phyloP scores from a whole-genome alignment of 2,113 vertebrate genomes.

The Stegastes partitus region DNA sequence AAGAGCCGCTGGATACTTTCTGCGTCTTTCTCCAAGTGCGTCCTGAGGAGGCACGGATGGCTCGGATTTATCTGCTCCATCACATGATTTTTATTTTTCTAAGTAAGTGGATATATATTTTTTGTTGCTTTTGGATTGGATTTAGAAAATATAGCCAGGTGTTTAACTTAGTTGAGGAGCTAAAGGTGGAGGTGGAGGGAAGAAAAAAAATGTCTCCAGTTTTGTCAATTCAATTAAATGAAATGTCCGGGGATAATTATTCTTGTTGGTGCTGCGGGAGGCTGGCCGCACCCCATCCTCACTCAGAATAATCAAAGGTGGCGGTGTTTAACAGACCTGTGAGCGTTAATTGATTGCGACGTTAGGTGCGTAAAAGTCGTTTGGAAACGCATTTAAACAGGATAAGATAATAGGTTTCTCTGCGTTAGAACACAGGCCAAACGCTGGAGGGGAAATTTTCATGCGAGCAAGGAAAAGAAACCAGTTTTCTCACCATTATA shows the following conservation, averaged over 20 bases:
- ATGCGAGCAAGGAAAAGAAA: background rate
- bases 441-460: background rate
- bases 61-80: constrained; percentile 56
- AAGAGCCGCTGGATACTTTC: constrained; percentile 60
- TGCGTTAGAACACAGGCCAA: background rate
- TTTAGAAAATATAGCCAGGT: too few relatives aligned
- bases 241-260: constrained; percentile 63
- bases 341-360: constrained; percentile 49
- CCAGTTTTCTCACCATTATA: background rate
- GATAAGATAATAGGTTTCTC: constrained; percentile 40
- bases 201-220: constrained; percentile 38
- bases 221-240: constrained; percentile 64
- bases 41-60: constrained; percentile 45
- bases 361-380: constrained; percentile 32
- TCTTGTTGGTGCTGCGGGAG: constrained; percentile 49
- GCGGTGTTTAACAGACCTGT: constrained; percentile 54
- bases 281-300: constrained; percentile 53
- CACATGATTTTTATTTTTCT: constrained; percentile 42
- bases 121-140: background rate
- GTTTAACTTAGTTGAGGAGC: background rate
- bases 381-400: constrained; percentile 34
- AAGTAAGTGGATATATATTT: constrained; percentile 68
- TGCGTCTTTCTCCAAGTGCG: constrained; percentile 39
- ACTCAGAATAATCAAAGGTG: constrained; percentile 60
- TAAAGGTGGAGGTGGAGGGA: too few relatives aligned